Evolutionary conservation across 1,140 invertebrate genomes (phyloP).

Genomic region (Tribolium madens): DNA sequence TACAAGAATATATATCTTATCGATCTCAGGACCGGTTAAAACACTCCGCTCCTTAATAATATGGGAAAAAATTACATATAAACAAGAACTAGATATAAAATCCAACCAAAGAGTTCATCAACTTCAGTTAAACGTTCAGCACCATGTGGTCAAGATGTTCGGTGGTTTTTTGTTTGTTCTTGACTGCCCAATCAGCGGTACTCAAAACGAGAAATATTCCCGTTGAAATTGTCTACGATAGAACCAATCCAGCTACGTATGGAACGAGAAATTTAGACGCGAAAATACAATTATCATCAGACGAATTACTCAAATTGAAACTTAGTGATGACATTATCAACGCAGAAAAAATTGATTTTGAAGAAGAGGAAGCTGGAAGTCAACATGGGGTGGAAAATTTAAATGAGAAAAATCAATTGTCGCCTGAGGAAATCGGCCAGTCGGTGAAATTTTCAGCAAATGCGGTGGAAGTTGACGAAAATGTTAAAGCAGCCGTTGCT

Average conservation of each 20-base stretch:
- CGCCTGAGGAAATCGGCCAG: constrained; percentile 52
- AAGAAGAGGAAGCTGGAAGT: not conserved
- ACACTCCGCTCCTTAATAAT: constrained; percentile 31
- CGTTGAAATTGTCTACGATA: constrained; percentile 62
- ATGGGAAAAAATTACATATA: constrained; percentile 25
- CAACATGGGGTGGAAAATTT: constrained; percentile 55
- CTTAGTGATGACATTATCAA: constrained; percentile 10
- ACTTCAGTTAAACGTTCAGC: constrained; percentile 53
- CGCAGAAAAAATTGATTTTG: not conserved
- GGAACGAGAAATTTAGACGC: constrained; percentile 45
- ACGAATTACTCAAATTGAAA: constrained; percentile 13
- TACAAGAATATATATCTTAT: constrained; percentile 25
- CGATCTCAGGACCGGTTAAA: constrained; percentile 32
- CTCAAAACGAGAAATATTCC: constrained; percentile 58
- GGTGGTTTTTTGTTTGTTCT: constrained; percentile 41
- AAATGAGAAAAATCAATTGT: constrained; percentile 59
- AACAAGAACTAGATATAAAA: constrained; percentile 55
- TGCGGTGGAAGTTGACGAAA: constrained; percentile 10
- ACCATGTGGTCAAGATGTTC: constrained; percentile 48
- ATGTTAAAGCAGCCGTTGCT: not conserved
- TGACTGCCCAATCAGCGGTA: constrained; percentile 41
- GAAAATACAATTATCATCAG: constrained; percentile 44
- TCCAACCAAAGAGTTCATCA: constrained; percentile 55
- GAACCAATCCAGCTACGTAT: constrained; percentile 27
- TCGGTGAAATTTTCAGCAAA: constrained; percentile 51